These are phyloP conservation scores for Parnassius mnemosyne DNA, from an alignment of 2,888 invertebrate genomes.

Conservation along the genomic window DNA sequence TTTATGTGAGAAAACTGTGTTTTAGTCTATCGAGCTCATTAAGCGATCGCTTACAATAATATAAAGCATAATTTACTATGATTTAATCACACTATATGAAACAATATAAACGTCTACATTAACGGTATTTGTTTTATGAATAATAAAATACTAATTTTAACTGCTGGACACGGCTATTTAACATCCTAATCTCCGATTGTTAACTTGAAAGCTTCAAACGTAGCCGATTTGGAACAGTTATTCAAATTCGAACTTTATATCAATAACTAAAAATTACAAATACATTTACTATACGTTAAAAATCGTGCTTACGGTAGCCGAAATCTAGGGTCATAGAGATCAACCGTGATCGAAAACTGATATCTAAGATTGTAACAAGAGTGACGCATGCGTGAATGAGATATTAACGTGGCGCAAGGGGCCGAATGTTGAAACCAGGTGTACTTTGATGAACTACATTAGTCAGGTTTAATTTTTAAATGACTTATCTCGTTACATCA, in stretches of 20 bases:
- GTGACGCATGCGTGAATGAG: constrained; percentile 77
- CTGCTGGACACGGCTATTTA: constrained; percentile 54
- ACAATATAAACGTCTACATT: constrained; percentile 21
- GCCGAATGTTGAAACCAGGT: constrained; percentile 45
- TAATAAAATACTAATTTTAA: constrained; percentile 47
- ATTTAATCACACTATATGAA: constrained; percentile 30
- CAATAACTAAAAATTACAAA: constrained; percentile 35
- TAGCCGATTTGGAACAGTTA: constrained; percentile 26
- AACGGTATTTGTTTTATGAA: constrained; percentile 42
- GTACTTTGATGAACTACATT: constrained; percentile 38
- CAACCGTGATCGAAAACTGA: constrained; percentile 76
- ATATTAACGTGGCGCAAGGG: constrained; percentile 57
- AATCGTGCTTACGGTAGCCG: constrained; percentile 76
- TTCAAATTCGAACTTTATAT: constrained; percentile 35
- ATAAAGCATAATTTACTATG: constrained; percentile 19
- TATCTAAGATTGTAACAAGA: constrained; percentile 68
- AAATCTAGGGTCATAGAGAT: constrained; percentile 75
- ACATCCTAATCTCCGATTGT: constrained; percentile 72
- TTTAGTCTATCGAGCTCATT: constrained; percentile 1
- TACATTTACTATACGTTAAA: constrained; percentile 41
- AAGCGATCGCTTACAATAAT: background rate
- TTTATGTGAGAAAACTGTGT: constrained; percentile 23
- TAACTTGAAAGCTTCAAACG: constrained; percentile 65
- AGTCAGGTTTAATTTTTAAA: constrained; percentile 26
- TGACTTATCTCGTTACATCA: constrained; percentile 8